Conservation (phyloP, 2,797 vertebrate genomes). For the Pseudomugil gertrudae region DNA sequence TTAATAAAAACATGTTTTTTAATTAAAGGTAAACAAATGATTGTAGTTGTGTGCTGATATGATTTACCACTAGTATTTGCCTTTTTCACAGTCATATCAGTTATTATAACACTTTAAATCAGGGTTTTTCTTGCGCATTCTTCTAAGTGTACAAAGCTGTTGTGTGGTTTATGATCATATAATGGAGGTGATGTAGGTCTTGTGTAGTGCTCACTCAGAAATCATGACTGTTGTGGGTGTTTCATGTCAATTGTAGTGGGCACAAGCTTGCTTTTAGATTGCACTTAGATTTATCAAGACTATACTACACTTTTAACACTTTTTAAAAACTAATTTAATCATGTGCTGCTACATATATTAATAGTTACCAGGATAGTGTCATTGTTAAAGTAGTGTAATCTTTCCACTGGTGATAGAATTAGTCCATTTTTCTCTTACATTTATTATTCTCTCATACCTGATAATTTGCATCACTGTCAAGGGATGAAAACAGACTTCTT, state of each 20-base stretch:
- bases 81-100: conserved; percentile 19
- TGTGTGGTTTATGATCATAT: conserved; percentile 10
- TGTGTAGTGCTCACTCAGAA: conserved; percentile 27
- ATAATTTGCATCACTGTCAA: not conserved
- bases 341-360: conserved; percentile 30
- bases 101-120: not conserved
- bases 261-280: conserved; percentile 44
- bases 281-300: conserved; percentile 44
- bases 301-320: conserved; percentile 26
- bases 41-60: conserved; percentile 56
- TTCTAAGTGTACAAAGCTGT: not conserved
- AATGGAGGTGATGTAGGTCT: conserved; percentile 15
- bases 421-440: not conserved
- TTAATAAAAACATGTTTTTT: conserved; percentile 44
- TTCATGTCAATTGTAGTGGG: conserved; percentile 63
- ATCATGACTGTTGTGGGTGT: conserved; percentile 53
- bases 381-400: not conserved
- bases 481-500: not conserved
- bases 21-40: conserved; percentile 72
- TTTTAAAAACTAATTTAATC: conserved; percentile 29
- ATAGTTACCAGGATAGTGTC: conserved; percentile 6
- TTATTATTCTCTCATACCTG: not conserved
- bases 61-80: conserved; percentile 45
- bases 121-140: conserved; percentile 11
- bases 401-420: conserved; percentile 7